phyloP scores from a whole-genome alignment of 2,888 invertebrate species.

The Helobdella robusta region DNA sequence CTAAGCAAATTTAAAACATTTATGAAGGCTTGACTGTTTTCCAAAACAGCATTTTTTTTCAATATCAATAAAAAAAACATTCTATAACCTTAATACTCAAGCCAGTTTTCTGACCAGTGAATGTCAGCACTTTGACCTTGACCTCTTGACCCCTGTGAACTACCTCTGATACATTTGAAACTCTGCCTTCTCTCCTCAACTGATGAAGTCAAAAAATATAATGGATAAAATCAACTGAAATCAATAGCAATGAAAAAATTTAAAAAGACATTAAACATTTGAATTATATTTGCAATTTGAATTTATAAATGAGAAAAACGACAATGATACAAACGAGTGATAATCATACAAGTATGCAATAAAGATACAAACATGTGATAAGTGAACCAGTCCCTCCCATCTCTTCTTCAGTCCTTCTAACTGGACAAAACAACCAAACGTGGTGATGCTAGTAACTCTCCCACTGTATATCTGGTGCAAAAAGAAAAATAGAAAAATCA shows the following conservation, averaged over 20 bases:
- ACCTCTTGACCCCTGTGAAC: slow-evolving; percentile 77
- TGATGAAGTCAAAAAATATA: too few species aligned
- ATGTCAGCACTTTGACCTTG: slow-evolving; percentile 69
- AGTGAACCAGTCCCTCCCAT: slow-evolving; percentile 93
- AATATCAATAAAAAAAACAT: neutral
- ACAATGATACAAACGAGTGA: too few species aligned
- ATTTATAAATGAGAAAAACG: too few species aligned
- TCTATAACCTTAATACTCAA: slow-evolving; percentile 19
- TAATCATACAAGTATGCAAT: too few species aligned
- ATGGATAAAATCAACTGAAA: too few species aligned
- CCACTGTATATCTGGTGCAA: slow-evolving; percentile 70
- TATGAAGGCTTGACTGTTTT: too few species aligned
- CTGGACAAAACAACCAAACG: slow-evolving; percentile 97
- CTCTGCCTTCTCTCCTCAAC: slow-evolving; percentile 79
- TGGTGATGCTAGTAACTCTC: slow-evolving; percentile 84
- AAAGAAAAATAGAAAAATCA: neutral
- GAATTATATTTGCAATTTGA: too few species aligned
- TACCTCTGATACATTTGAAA: slow-evolving; percentile 86
- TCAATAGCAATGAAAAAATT: too few species aligned
- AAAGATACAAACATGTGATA: slow-evolving; percentile 58
- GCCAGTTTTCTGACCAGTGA: slow-evolving; percentile 61
- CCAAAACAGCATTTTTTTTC: neutral
- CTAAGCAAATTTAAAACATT: too few species aligned
- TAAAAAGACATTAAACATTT: too few species aligned
- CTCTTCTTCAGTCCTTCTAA: slow-evolving; percentile 74